Evolutionary conservation across 2,797 vertebrate genomes (phyloP).

Genomic region (Brotogeris chrysoptera): DNA sequence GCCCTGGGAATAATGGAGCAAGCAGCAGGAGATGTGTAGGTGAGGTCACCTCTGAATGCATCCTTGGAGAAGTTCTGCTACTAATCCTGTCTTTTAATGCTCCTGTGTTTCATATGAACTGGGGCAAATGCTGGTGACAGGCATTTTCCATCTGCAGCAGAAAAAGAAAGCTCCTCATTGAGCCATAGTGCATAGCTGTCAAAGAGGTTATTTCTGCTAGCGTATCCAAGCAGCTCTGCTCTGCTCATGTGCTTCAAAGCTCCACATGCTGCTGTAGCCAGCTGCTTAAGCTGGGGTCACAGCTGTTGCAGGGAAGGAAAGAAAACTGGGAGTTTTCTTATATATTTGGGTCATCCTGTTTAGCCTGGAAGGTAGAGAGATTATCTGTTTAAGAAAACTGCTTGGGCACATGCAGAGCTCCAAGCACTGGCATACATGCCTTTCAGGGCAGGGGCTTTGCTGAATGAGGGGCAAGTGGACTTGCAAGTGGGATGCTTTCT

Average conservation of each 20-base stretch:
- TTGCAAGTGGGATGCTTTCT: not conserved
- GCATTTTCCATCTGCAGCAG: not conserved
- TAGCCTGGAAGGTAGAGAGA: not conserved
- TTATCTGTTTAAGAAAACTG: not conserved
- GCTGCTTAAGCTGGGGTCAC: not conserved
- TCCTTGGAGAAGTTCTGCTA: not conserved
- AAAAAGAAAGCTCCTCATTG: not conserved
- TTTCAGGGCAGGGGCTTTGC: not conserved
- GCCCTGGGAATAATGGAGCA: not conserved
- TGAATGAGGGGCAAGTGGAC: not conserved
- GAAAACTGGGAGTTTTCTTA: not conserved
- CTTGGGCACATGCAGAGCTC: fast-evolving
- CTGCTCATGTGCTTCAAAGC: not conserved
- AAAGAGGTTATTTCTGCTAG: not conserved
- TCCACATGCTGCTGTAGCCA: not conserved
- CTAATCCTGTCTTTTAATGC: not conserved
- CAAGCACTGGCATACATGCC: fast-evolving
- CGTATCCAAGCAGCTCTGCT: not conserved
- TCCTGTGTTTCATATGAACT: not conserved
- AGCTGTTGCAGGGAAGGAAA: not conserved
- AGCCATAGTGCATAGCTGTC: not conserved
- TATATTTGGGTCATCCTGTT: not conserved
- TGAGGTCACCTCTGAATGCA: not conserved
- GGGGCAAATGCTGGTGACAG: not conserved
- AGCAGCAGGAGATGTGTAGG: not conserved